Conservation (phyloP, 2,888 invertebrate species). For the Zele albiditarsus region DNA sequence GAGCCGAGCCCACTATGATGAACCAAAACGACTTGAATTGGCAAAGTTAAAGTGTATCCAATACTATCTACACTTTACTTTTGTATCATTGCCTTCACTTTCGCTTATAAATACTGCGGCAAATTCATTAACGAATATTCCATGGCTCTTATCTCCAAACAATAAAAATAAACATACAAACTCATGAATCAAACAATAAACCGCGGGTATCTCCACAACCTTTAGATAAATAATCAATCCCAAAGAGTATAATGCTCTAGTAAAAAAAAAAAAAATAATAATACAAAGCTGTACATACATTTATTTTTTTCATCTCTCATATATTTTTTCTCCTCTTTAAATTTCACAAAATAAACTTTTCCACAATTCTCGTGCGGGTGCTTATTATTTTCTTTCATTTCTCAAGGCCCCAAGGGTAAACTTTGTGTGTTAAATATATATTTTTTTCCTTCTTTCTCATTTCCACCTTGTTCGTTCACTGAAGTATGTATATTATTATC, state of each 20-base stretch:
- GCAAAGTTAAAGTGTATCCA: slow-evolving; percentile 17
- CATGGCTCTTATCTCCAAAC: not conserved
- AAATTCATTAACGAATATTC: slow-evolving; percentile 4
- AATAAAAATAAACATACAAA: not conserved
- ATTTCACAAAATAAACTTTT: not conserved
- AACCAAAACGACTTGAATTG: slow-evolving; percentile 23
- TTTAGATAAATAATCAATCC: not conserved
- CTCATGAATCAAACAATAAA: not conserved
- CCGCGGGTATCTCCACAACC: not conserved
- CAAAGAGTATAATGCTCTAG: not conserved
- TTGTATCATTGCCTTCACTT: slow-evolving; percentile 14
- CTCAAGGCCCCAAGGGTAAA: slow-evolving; percentile 6
- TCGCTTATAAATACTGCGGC: slow-evolving; percentile 2
- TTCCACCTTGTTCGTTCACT: not conserved
- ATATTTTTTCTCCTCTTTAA: not conserved
- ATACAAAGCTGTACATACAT: not conserved
- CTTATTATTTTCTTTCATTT: slow-evolving; percentile 23
- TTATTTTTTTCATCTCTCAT: not conserved
- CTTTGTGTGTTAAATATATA: not conserved
- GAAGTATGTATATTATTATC: not conserved
- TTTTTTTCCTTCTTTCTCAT: not conserved
- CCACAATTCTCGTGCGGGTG: not conserved
- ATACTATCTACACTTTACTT: not conserved
- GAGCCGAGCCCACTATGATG: slow-evolving; percentile 39
- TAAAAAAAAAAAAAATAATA: no score